Base-by-base conservation (phyloP, 2,113 vertebrate species). In the Solenodon paradoxus region DNA sequence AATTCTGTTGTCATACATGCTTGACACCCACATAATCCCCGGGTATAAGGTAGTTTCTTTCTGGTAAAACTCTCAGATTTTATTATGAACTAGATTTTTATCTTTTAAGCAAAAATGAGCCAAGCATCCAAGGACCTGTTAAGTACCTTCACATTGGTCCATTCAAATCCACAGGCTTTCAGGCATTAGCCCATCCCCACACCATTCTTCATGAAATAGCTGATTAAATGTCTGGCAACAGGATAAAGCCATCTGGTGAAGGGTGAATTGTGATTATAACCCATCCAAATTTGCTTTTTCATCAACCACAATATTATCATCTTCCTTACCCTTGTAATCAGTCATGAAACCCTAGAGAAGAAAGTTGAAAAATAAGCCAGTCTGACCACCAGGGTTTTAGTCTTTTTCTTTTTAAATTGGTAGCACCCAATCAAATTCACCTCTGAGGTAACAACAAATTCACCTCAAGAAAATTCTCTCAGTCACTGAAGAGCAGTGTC, bases 221-320 rank as follows among this genome's bases (percentile, higher is more conserved):
- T 96, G 90, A 95, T 96, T 88, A 97, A 88, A 89, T 86, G 89
- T 74, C 57, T 97, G 95, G 95, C 92, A 94, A 88, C 35, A 30
- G 83, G 87, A 95, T 61, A 42, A 74, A 88, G 55, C 95, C 95
- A 94, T 96, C 94, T 97, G 96, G 75, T 78, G 47, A 84, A 85
- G 69, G 32, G 28, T 69, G 64, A 42, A 77, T 49, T 72, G 80
- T 87, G 72, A 97, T 94, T 95, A 92, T 72, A 84, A 68, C 35
- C 63, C 35, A 42, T 77, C 42, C 66, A 77, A 72, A 87, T 92
- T 74, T 85, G 61, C 57, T 83, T 96, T 90, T 64, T 80, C 51
- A 61, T 96, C 32, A 49, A 49, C 47, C 88, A 40, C 45, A 68
- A 17, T 61, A 32, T 61, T 80, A 61, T 86, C 55, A n/a, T 92